Conservation (phyloP, 2,797 vertebrate species). For the Enteromius argenteus region DNA sequence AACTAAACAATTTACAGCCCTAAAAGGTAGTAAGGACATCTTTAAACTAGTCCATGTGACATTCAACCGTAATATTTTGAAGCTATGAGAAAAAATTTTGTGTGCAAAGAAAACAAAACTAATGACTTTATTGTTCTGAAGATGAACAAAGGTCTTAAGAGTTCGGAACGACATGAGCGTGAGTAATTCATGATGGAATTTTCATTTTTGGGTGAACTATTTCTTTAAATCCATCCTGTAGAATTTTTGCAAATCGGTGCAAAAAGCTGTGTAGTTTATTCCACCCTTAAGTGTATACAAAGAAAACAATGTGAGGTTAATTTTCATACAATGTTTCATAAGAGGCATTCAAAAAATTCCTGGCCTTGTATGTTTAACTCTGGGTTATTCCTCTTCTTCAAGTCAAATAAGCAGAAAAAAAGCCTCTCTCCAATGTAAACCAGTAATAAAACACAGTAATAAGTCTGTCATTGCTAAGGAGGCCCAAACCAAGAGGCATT, state of each 20-base stretch:
- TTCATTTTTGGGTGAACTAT: neutral
- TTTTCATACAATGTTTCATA: slow-evolving; percentile 1
- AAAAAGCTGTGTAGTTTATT: neutral
- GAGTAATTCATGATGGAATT: neutral
- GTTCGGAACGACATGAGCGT: neutral
- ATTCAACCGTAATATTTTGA: no score
- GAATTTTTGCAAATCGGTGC: neutral
- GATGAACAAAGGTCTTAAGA: neutral
- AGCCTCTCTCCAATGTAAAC: slow-evolving; percentile 47
- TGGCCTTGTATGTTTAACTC: neutral
- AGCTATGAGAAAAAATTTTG: no score
- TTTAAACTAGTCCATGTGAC: no score
- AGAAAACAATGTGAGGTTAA: neutral
- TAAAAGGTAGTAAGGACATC: neutral
- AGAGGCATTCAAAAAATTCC: neutral
- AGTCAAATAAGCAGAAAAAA: slow-evolving; percentile 35
- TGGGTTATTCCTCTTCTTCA: slow-evolving; percentile 40
- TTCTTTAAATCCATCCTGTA: neutral
- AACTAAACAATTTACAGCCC: neutral
- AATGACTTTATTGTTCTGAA: neutral
- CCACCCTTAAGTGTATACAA: neutral
- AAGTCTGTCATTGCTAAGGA: slow-evolving; percentile 50
- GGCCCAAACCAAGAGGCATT: slow-evolving; percentile 38
- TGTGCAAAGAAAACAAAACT: no score
- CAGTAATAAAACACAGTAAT: slow-evolving; percentile 48